phyloP scores from a whole-genome alignment of 2,113 vertebrate species.

The Tamias sibiricus region DNA sequence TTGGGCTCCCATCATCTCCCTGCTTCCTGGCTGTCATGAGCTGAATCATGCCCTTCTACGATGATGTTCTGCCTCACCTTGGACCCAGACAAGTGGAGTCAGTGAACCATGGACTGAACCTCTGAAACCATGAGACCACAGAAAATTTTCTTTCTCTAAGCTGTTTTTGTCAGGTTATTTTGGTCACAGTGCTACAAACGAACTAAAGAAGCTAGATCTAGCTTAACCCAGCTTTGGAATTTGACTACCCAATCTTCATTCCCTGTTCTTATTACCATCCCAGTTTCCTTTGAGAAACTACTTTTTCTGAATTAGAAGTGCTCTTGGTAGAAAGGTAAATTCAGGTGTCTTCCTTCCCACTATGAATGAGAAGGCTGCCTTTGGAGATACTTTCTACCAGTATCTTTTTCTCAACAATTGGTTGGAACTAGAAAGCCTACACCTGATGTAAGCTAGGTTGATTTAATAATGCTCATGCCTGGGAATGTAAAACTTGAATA shows the following conservation, averaged over 20 bases:
- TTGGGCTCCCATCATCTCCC: too few relatives aligned
- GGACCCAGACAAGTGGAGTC: too few relatives aligned
- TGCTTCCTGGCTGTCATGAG: too few relatives aligned
- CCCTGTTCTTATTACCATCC: neutral
- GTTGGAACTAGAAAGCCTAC: neutral
- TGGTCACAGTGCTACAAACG: too few relatives aligned
- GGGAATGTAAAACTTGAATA: neutral
- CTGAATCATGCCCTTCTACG: too few relatives aligned
- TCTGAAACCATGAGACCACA: too few relatives aligned
- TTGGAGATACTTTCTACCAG: neutral
- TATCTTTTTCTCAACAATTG: neutral
- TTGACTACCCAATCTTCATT: neutral
- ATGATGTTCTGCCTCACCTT: too few relatives aligned
- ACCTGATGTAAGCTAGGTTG: too few relatives aligned
- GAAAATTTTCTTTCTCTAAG: too few relatives aligned
- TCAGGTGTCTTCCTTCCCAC: neutral
- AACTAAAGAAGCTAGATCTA: neutral
- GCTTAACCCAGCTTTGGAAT: neutral
- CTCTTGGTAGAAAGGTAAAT: neutral
- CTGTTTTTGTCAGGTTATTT: too few relatives aligned
- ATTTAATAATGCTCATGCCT: neutral
- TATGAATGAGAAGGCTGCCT: neutral
- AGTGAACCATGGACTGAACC: too few relatives aligned
- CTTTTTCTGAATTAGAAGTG: constrained; percentile 2
- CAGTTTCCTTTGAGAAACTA: neutral